Conservation (phyloP, 2,888 invertebrate species). For the Zaprionus obscuricornis region DNA sequence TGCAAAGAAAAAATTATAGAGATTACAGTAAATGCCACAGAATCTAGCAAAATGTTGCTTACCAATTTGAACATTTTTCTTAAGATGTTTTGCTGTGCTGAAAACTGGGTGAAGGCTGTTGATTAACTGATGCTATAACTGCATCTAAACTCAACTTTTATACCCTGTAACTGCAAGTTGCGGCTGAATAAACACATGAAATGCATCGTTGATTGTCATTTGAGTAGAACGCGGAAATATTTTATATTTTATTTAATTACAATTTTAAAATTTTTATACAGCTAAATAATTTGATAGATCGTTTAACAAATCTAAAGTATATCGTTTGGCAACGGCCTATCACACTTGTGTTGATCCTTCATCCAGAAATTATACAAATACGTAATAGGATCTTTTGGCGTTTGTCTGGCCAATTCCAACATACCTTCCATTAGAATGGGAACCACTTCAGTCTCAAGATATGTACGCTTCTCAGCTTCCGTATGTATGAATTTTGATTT, state of each 20-base stretch:
- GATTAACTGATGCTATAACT: slow-evolving; percentile 58
- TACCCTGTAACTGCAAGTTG: slow-evolving; percentile 24
- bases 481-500: slow-evolving; percentile 5
- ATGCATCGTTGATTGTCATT: slow-evolving; percentile 33
- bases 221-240: slow-evolving; percentile 37
- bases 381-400: slow-evolving; percentile 54
- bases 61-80: slow-evolving; percentile 72
- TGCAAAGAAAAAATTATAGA: neutral
- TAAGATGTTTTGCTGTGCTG: slow-evolving; percentile 17
- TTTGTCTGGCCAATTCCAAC: slow-evolving; percentile 57
- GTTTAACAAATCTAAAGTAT: slow-evolving; percentile 24
- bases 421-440: slow-evolving; percentile 65
- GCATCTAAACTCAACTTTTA: slow-evolving; percentile 40
- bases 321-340: slow-evolving; percentile 47
- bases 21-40: neutral
- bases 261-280: slow-evolving; percentile 56
- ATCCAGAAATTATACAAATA: slow-evolving; percentile 60
- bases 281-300: neutral
- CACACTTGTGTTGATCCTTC: slow-evolving; percentile 52
- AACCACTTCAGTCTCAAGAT: slow-evolving; percentile 47
- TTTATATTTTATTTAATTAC: slow-evolving; percentile 51
- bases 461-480: slow-evolving; percentile 28
- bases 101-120: slow-evolving; percentile 28
- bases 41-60: slow-evolving; percentile 17
- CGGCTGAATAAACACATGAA: slow-evolving; percentile 34